Percentiles rank a stretch among this genome's conserved stretches.
Conservation (phyloP, 2,797 vertebrate genomes). For the Xiphorhynchus erythropygius region DNA sequence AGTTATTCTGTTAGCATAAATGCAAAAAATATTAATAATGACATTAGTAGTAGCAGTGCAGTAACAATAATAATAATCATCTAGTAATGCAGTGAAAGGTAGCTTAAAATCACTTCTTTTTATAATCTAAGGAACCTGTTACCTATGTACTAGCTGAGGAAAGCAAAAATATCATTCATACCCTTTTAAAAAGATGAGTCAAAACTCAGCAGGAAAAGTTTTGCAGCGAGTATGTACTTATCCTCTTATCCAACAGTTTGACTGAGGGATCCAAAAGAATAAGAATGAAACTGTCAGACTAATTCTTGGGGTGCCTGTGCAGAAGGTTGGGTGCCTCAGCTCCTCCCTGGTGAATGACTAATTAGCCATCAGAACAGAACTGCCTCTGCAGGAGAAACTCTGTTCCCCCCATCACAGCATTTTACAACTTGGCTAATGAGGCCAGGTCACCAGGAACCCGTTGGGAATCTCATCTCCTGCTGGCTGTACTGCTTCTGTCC, state of each 20-base stretch:
- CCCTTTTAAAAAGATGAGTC: background rate
- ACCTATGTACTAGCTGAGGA: background rate
- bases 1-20: background rate
- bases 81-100: background rate
- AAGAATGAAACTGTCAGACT: background rate
- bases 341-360: background rate
- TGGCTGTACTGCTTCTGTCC: background rate
- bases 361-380: background rate
- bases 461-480: background rate
- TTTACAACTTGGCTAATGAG: constrained; percentile 29
- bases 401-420: background rate
- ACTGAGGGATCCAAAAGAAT: background rate
- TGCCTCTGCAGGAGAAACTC: background rate
- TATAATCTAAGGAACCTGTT: background rate
- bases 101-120: background rate
- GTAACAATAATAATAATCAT: background rate
- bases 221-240: background rate
- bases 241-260: background rate
- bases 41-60: background rate
- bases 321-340: background rate
- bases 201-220: background rate
- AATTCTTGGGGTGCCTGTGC: background rate
- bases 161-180: background rate
- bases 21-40: background rate
- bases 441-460: background rate